phyloP scores from a whole-genome alignment of 1,140 invertebrate genomes.

The Paralvinella palmiformis region DNA sequence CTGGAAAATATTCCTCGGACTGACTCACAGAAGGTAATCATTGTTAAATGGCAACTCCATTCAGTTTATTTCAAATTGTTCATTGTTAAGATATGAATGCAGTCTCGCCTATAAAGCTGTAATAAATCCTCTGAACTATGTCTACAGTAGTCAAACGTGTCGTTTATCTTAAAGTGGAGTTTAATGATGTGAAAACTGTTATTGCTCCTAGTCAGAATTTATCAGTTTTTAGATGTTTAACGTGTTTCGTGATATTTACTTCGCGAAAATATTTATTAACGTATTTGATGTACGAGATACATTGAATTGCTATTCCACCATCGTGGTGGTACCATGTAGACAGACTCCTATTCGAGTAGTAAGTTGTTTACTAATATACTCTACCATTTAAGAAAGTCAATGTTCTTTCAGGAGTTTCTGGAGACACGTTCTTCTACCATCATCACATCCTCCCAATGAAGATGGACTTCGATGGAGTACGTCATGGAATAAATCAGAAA shows the following conservation, averaged over 20 bases:
- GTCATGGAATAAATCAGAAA: neutral
- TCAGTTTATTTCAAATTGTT: neutral
- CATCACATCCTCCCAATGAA: conserved; percentile 68
- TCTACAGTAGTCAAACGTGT: conserved; percentile 3
- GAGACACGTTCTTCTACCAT: conserved; percentile 72
- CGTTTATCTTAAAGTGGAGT: neutral
- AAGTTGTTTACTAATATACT: conserved; percentile 10
- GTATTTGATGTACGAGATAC: neutral
- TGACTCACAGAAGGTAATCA: conserved; percentile 62
- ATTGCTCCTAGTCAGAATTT: too few relatives aligned
- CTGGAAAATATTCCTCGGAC: conserved; percentile 81
- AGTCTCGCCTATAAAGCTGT: neutral
- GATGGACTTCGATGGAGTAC: conserved; percentile 58
- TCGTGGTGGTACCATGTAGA: conserved; percentile 41
- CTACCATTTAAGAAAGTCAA: neutral
- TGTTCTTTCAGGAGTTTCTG: conserved; percentile 42
- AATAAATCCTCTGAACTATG: neutral
- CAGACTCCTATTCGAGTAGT: conserved; percentile 30
- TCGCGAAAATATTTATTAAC: neutral
- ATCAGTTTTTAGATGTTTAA: neutral
- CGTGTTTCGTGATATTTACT: neutral
- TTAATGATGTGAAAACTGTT: too few relatives aligned
- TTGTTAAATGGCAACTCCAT: conserved; percentile 1
- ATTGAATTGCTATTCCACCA: neutral
- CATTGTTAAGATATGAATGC: neutral